Conservation (phyloP, 2,888 invertebrate genomes). For the Eupsilia transversa region DNA sequence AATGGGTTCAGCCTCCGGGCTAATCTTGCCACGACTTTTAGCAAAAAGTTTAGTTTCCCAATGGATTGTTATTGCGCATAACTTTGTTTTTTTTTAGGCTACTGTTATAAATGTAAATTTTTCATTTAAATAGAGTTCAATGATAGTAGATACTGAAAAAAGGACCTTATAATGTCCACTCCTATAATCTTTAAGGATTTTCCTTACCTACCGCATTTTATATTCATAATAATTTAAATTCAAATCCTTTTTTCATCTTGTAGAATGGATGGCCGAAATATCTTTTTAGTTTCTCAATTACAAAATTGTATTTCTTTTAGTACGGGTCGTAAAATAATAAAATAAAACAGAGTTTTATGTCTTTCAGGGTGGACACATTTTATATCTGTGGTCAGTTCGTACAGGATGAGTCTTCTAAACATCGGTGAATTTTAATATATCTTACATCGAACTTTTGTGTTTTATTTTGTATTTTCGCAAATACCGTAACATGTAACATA, state of each 20-base stretch:
- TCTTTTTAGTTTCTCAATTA: background rate
- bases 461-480: slow-evolving; percentile 7
- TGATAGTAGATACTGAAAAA: no score
- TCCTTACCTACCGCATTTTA: background rate
- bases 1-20: background rate
- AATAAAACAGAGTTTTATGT: slow-evolving; percentile 12
- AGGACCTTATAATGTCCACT: background rate
- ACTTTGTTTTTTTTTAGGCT: no score
- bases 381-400: slow-evolving; percentile 64
- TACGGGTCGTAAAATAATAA: background rate
- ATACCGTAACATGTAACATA: background rate
- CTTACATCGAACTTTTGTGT: slow-evolving; percentile 6
- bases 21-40: background rate
- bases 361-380: slow-evolving; percentile 71
- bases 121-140: background rate
- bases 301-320: background rate
- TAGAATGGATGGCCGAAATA: background rate
- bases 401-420: slow-evolving; percentile 58
- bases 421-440: slow-evolving; percentile 42
- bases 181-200: background rate
- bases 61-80: background rate
- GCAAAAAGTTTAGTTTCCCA: background rate
- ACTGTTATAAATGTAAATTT: background rate
- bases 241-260: background rate
- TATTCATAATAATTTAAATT: slow-evolving; percentile 20